These are phyloP conservation scores for Sibirionetta formosa DNA, from an alignment of 2,797 vertebrate species.

Conservation along the genomic window DNA sequence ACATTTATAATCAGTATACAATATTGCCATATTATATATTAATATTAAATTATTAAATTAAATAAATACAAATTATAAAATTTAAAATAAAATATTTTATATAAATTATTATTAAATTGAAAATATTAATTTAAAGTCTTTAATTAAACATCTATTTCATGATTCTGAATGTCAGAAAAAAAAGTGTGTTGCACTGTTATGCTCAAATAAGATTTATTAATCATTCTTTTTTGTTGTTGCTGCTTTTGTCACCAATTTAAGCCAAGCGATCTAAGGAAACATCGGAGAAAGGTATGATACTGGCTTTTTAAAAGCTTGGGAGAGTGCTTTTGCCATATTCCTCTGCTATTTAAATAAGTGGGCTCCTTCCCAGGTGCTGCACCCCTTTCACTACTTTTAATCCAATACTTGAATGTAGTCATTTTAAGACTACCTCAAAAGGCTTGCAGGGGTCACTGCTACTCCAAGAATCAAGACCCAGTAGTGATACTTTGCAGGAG, in stretches of 20 bases:
- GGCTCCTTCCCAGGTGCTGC: background rate
- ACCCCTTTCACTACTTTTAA: background rate
- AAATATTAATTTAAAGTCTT: background rate
- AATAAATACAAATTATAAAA: no score
- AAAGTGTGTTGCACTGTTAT: background rate
- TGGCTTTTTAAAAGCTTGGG: background rate
- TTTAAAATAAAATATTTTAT: no score
- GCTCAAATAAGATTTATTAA: conserved; percentile 49
- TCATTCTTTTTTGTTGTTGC: conserved; percentile 17
- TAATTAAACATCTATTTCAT: background rate
- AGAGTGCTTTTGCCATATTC: background rate
- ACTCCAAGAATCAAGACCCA: background rate
- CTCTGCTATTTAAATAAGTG: background rate
- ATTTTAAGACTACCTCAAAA: background rate
- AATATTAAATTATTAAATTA: no score
- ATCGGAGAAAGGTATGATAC: conserved; percentile 94
- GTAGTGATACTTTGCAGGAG: background rate
- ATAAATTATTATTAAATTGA: no score
- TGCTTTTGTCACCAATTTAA: conserved; percentile 76
- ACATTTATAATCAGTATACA: background rate
- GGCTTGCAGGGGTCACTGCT: background rate
- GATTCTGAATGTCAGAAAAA: background rate
- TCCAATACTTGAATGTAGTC: background rate
- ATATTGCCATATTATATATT: background rate
- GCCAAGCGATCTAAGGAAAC: conserved; percentile 99